Conservation (phyloP, 2,113 vertebrate species). For the Pampusana beccarii region DNA sequence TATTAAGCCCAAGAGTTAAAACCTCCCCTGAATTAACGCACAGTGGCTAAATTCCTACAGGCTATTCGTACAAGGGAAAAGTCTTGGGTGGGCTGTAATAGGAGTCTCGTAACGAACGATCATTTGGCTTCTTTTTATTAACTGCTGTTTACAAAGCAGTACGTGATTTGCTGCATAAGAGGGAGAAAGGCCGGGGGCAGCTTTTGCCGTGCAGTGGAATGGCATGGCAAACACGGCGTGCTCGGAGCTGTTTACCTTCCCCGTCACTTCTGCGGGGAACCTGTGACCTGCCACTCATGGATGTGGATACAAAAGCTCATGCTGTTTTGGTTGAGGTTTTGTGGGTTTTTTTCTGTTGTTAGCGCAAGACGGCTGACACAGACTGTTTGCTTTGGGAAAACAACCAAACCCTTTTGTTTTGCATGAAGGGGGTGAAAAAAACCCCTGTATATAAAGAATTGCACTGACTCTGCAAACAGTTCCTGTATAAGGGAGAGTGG, state of each 20-base stretch:
- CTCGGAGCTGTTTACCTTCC: slow-evolving; percentile 56
- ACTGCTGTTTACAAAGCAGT: slow-evolving; percentile 3
- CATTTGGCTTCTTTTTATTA: slow-evolving; percentile 1
- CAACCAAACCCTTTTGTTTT: slow-evolving; percentile 60
- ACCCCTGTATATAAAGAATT: slow-evolving; percentile 33
- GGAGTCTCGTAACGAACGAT: neutral
- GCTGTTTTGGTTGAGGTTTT: neutral
- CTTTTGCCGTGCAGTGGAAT: slow-evolving; percentile 30
- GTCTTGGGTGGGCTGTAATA: neutral
- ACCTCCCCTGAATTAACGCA: neutral
- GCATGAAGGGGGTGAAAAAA: neutral
- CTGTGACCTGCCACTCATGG: slow-evolving; percentile 51
- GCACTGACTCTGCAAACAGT: slow-evolving; percentile 59
- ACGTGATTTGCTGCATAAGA: neutral
- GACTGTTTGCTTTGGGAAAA: slow-evolving; percentile 57
- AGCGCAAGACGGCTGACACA: slow-evolving; percentile 53
- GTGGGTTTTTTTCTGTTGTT: neutral
- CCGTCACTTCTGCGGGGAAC: neutral
- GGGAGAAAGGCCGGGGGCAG: neutral
- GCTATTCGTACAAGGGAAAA: neutral
- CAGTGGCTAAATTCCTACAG: neutral
- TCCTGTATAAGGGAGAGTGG: neutral
- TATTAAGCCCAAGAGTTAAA: neutral
- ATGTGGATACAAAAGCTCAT: neutral
- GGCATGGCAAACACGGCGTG: neutral